A percentile compares a stretch with the other conserved stretches of the same genome.
Conservation (phyloP, 2,888 invertebrate species). For the Gisinianus flammeolus region DNA sequence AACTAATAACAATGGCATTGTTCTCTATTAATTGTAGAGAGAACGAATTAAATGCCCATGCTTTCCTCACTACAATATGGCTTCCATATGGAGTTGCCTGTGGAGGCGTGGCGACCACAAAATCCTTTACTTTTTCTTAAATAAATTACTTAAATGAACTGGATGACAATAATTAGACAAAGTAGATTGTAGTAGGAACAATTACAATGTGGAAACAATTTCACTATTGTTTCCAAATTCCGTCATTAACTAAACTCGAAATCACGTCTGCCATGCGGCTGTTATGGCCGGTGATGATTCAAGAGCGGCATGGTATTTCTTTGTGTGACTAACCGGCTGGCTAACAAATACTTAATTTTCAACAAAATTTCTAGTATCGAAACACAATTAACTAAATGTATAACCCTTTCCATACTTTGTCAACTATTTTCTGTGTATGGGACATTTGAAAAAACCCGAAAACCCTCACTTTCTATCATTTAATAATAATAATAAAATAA, state of each 20-base stretch:
- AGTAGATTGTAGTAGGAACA: too few species aligned
- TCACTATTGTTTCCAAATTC: too few species aligned
- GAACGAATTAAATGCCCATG: neutral
- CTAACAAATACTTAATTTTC: neutral
- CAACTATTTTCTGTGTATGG: too few species aligned
- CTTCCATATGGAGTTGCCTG: too few species aligned
- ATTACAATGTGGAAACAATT: too few species aligned
- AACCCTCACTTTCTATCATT: neutral
- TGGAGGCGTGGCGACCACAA: slow-evolving; percentile 23
- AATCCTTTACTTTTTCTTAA: too few species aligned
- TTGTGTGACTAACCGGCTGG: slow-evolving; percentile 11
- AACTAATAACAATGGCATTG: neutral
- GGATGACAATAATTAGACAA: too few species aligned
- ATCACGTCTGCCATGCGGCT: neutral
- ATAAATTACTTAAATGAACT: too few species aligned
- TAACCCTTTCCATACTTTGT: too few species aligned
- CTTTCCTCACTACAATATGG: neutral
- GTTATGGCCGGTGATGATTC: neutral
- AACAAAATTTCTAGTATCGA: too few species aligned
- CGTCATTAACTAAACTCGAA: neutral
- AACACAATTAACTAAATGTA: too few species aligned
- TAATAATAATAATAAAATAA: slow-evolving; percentile 3
- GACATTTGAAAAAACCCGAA: too few species aligned
- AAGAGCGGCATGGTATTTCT: neutral
- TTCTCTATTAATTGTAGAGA: neutral